Evolutionary conservation across 1,140 invertebrate species (phyloP).

Genomic region (Diorhabda carinulata): DNA sequence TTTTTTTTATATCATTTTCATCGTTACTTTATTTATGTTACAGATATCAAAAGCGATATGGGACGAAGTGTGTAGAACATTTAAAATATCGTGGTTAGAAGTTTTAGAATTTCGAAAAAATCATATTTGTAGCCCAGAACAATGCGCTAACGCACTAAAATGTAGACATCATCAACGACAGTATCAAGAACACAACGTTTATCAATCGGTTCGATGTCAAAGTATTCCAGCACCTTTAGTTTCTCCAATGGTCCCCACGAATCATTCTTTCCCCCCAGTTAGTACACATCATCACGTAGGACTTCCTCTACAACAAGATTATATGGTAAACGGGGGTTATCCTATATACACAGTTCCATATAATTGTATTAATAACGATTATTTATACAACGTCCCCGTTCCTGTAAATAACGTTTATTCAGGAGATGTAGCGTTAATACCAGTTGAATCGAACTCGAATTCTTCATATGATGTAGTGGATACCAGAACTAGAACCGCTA

Average conservation of each 20-base stretch:
- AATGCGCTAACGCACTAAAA: constrained; percentile 51
- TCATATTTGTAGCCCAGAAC: constrained; percentile 58
- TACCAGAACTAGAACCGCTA: constrained; percentile 21
- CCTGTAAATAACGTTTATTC: constrained; percentile 18
- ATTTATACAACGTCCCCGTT: neutral
- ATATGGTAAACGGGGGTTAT: constrained; percentile 29
- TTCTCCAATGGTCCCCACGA: constrained; percentile 7
- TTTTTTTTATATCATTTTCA: neutral
- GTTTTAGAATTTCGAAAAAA: constrained; percentile 63
- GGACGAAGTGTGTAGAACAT: constrained; percentile 55
- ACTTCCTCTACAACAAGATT: constrained; percentile 19
- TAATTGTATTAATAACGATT: constrained; percentile 7
- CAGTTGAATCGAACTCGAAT: constrained; percentile 55
- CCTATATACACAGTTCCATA: constrained; percentile 18
- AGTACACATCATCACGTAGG: constrained; percentile 22
- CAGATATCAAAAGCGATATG: constrained; percentile 56
- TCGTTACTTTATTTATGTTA: neutral
- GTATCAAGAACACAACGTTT: constrained; percentile 36
- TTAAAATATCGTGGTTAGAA: constrained; percentile 60
- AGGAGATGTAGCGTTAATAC: constrained; percentile 62
- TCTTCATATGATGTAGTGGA: constrained; percentile 30
- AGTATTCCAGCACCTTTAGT: constrained; percentile 2
- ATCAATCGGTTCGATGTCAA: constrained; percentile 4
- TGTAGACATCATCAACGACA: constrained; percentile 49
- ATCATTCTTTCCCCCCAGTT: constrained; percentile 34